phyloP scores from a whole-genome alignment of 1,140 invertebrate species.

The Drosophila sp. region DNA sequence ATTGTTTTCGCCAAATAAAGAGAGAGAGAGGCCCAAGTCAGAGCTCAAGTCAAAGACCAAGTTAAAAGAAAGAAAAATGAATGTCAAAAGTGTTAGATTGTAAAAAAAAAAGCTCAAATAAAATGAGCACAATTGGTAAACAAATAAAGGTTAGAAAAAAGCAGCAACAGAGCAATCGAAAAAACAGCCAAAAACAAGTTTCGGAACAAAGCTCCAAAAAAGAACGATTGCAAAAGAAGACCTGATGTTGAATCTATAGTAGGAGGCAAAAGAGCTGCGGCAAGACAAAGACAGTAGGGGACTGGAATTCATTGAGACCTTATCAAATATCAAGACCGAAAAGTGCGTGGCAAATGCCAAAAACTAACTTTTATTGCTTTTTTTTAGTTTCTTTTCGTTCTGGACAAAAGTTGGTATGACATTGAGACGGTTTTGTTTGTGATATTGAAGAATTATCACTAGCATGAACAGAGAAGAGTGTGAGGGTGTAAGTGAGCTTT shows the following conservation, averaged over 20 bases:
- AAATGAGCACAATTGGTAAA: slow-evolving; percentile 44
- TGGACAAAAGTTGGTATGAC: slow-evolving; percentile 12
- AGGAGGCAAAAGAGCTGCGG: neutral
- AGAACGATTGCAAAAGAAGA: slow-evolving; percentile 21
- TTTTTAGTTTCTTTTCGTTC: neutral
- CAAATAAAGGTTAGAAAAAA: slow-evolving; percentile 10
- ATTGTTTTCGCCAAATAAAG: slow-evolving; percentile 34
- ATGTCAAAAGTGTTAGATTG: slow-evolving; percentile 40
- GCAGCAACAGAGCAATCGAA: neutral
- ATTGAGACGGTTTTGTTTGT: slow-evolving; percentile 10
- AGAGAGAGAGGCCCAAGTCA: slow-evolving; percentile 3
- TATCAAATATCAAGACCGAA: slow-evolving; percentile 39
- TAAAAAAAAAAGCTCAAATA: slow-evolving; percentile 24
- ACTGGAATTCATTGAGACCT: slow-evolving; percentile 8
- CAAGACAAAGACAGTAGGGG: slow-evolving; percentile 4
- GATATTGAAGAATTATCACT: slow-evolving; percentile 18
- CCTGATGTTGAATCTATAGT: neutral
- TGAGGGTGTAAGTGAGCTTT: slow-evolving; percentile 7
- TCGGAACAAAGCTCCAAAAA: slow-evolving; percentile 26
- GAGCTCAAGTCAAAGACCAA: slow-evolving; percentile 9
- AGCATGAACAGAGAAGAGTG: too few species aligned
- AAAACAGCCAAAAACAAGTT: slow-evolving; percentile 39
- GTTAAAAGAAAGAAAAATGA: slow-evolving; percentile 18
- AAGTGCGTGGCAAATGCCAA: slow-evolving; percentile 42
- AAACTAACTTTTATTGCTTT: slow-evolving; percentile 30